Base-by-base conservation (phyloP, 1,140 invertebrate species). In the Drosophila triauraria region DNA sequence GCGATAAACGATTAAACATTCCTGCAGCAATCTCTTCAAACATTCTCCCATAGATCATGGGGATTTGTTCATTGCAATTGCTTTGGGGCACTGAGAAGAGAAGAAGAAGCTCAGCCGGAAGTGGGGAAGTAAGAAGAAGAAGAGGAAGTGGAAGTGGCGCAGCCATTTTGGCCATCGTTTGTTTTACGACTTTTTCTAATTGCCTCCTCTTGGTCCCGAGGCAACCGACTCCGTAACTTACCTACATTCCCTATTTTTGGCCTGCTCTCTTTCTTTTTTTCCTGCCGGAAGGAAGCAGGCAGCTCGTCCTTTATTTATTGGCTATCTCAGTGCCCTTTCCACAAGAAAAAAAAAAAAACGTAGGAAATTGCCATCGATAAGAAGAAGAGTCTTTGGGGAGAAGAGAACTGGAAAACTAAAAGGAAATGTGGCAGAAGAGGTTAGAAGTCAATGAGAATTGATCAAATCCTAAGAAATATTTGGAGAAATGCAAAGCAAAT, bases 141-240 rank as follows among this genome's bases (percentile, higher is more conserved):
- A 30, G 13, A 1, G 53, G 53, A 46, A 27, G 59, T 17, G 30
- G 20, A 46, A 17, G 13, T 23, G 42, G 42, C 44, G 27, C 40
- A 62, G 44, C 75, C 65, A 58, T 72, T 79, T 82, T 69, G 70
- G 69, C 40, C 59, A 68, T 77, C 70, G 77, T 85, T 85, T 78
- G 78, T 63, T 77, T 84, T 80, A 85, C 63, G 81, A 84, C 82
- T 64, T 25, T 74, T 81, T 84, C 78, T 85, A 84, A 84, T 84
- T 84, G 78, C 78, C 65, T 23, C 51, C 43, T 74, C n/a, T 63
- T 38, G 60, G 32, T 53, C 43, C 63, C 50, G 61, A 30, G 62
- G 62, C 62, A 62, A 44, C 62, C 27, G 57, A 65, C 62, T 68
- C 62, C 10, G 8, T 68, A 43, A 51, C 35, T 69, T 50, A 42